Evolutionary conservation across 2,888 invertebrate genomes (phyloP), one percentile per base, ranked within the genome.

Genomic region (Limenitis camilla): DNA sequence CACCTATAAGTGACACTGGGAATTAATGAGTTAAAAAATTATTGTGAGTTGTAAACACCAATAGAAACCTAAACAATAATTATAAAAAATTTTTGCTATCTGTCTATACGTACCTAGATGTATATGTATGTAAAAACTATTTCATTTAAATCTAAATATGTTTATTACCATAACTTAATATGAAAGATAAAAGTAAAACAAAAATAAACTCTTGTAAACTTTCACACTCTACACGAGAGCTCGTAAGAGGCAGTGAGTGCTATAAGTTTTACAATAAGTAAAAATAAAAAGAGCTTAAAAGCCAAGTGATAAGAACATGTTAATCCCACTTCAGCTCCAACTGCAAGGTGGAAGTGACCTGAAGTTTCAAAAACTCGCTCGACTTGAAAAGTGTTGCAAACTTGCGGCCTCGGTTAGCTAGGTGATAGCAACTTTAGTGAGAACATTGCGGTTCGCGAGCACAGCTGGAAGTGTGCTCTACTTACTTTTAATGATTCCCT

Each of bases 361-460:
- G 41, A 55, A 59, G 52, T 61, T 58, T 61, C 44, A 47, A 55
- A 62, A 63, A 58, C 61, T 59, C 56, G 55, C 53, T 58, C 57
- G 53, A 60, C 53, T 58, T 56, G 51, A 46, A 51, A 55, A 63
- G 75, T 71, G 69, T 62, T 67, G 61, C 68, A 68, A 72, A 78
- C 69, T 77, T 76, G 76, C 65, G 75, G 75, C 68, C 64, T 67
- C 69, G 61, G 62, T 59, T 64, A 64, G 68, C 65, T 65, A 68
- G 64, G 65, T 61, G 67, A 58, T 65, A 62, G 63, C 63, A 59
- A 59, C 76, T 76, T 75, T 75, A 72, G 66, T 69, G 74, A 68
- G 71, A 72, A 76, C 74, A 71, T 68, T 65, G 65, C 58, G 64
- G 63, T 65, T 57, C 58, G 64, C 63, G 66, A 66, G 67, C 67